phyloP scores from a whole-genome alignment of 2,888 invertebrate genomes.

The Cheilosia vulpina region DNA sequence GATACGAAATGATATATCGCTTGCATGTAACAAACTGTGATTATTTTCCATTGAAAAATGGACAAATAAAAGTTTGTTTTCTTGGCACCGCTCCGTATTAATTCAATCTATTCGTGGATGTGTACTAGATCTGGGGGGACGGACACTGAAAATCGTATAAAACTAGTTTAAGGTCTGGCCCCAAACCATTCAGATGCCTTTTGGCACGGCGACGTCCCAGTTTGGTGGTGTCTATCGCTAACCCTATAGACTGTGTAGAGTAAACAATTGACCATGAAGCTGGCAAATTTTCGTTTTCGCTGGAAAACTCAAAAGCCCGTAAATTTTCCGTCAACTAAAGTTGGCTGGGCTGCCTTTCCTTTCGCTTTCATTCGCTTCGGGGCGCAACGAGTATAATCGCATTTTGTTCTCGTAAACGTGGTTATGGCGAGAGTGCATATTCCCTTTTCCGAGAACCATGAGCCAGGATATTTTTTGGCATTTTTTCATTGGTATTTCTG shows the following conservation, averaged over 20 bases:
- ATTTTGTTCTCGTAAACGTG: background rate
- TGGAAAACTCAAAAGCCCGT: slow-evolving; percentile 59
- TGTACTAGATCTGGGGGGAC: background rate
- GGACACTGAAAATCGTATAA: slow-evolving; percentile 34
- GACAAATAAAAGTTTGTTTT: slow-evolving; percentile 9
- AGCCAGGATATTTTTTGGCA: slow-evolving; percentile 1
- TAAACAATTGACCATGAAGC: slow-evolving; percentile 69
- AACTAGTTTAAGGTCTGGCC: slow-evolving; percentile 50
- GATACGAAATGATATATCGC: slow-evolving; percentile 37
- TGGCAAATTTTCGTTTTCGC: slow-evolving; percentile 62
- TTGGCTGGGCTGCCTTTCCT: slow-evolving; percentile 29
- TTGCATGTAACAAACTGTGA: slow-evolving; percentile 26
- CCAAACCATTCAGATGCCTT: background rate
- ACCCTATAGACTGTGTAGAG: slow-evolving; percentile 2
- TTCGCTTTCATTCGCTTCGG: slow-evolving; percentile 61
- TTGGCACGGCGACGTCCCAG: slow-evolving; percentile 11
- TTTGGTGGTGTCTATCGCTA: slow-evolving; percentile 12
- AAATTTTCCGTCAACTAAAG: slow-evolving; percentile 57
- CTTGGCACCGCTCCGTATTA: slow-evolving; percentile 52
- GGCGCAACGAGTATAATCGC: background rate
- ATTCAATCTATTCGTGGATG: slow-evolving; percentile 35
- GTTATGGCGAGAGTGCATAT: background rate
- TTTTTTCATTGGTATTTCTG: slow-evolving; percentile 14
- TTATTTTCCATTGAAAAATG: slow-evolving; percentile 38
- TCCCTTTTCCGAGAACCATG: slow-evolving; percentile 33